phyloP scores from a whole-genome alignment of 2,797 vertebrate genomes.

The Gobio occitaniae region DNA sequence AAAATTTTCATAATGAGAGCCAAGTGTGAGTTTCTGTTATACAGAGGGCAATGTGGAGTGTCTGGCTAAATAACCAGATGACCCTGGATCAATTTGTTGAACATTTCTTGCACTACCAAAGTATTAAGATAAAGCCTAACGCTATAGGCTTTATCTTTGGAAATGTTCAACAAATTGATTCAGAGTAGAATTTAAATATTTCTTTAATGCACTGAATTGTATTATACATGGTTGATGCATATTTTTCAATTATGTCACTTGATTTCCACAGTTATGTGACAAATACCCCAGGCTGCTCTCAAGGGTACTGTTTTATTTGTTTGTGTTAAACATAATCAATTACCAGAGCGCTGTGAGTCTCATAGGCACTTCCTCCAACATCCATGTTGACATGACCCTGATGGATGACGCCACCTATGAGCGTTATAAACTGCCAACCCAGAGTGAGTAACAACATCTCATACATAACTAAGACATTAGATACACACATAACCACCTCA shows the following conservation, averaged over 20 bases:
- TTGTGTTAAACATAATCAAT: conserved; percentile 38
- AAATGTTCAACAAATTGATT: no score
- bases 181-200: not conserved
- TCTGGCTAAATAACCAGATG: not conserved
- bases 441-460: conserved; percentile 15
- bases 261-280: not conserved
- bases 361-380: conserved; percentile 6
- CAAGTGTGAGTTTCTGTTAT: not conserved
- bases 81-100: not conserved
- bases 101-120: not conserved
- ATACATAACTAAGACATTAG: not conserved
- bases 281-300: not conserved
- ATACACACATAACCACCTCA: not conserved
- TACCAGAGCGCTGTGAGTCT: conserved; percentile 21
- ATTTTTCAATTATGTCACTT: conserved; percentile 5
- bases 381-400: conserved; percentile 21
- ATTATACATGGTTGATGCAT: not conserved
- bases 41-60: not conserved
- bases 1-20: not conserved
- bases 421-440: conserved; percentile 15
- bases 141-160: no score
- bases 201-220: not conserved
- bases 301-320: conserved; percentile 36
- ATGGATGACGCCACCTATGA: not conserved
- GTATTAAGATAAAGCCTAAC: not conserved